phyloP scores from a whole-genome alignment of 2,113 vertebrate genomes.

The Nematolebias whitei region DNA sequence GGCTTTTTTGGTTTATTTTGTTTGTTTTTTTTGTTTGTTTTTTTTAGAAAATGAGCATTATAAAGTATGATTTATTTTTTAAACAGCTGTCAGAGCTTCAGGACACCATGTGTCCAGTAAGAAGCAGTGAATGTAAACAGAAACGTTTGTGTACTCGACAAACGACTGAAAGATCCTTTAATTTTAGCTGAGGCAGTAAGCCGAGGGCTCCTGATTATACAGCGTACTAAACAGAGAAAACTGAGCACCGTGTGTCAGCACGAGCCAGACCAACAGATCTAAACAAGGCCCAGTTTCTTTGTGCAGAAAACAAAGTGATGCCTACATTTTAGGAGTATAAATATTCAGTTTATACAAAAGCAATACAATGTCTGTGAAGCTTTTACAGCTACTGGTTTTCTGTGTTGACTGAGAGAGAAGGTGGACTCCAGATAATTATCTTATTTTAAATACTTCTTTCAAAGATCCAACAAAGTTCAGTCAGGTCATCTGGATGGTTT shows the following conservation, averaged over 20 bases:
- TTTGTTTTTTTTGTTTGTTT: too few relatives aligned
- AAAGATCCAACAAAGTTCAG: too few relatives aligned
- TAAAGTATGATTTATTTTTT: not conserved
- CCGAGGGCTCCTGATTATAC: not conserved
- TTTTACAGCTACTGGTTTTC: too few relatives aligned
- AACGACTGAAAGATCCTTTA: not conserved
- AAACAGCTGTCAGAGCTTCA: not conserved
- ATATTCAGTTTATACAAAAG: too few relatives aligned
- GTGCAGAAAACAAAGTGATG: not conserved
- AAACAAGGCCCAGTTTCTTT: not conserved
- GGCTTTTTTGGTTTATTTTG: too few relatives aligned
- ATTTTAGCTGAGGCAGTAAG: constrained; percentile 2
- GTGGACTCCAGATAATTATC: too few relatives aligned
- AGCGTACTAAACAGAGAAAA: constrained; percentile 1
- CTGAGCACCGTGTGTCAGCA: not conserved
- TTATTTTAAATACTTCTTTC: too few relatives aligned
- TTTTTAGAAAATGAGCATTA: too few relatives aligned
- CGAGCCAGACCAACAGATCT: not conserved
- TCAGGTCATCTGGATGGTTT: too few relatives aligned
- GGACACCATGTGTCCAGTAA: not conserved
- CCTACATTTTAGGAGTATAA: too few relatives aligned
- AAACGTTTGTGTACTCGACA: not conserved
- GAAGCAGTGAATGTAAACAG: constrained; percentile 5
- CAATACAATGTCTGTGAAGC: too few relatives aligned
- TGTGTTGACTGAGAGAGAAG: too few relatives aligned